These are phyloP conservation scores for Heteropelma amictum DNA, from an alignment of 2,888 invertebrate species.

Conservation along the genomic window DNA sequence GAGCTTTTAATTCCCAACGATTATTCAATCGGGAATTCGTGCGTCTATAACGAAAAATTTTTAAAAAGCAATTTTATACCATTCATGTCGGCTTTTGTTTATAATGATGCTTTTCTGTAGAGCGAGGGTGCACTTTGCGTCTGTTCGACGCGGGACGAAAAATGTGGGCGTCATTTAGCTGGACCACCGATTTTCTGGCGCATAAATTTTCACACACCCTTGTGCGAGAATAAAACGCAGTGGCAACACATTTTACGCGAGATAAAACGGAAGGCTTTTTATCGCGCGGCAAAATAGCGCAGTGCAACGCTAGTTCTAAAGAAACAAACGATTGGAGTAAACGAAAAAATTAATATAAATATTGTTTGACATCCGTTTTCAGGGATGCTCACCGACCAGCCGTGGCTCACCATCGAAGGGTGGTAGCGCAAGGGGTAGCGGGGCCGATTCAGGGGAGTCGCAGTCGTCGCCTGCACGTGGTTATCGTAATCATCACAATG, in stretches of 20 bases:
- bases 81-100: neutral
- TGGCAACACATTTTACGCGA: too few species aligned
- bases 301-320: too few species aligned
- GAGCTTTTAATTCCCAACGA: conserved; percentile 15
- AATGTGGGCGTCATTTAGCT: too few species aligned
- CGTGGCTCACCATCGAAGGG: conserved; percentile 70
- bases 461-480: conserved; percentile 72
- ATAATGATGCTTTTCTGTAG: neutral
- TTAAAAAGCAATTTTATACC: neutral
- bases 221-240: too few species aligned
- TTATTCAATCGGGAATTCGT: conserved; percentile 13
- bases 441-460: conserved; percentile 71
- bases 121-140: neutral
- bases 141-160: too few species aligned
- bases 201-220: too few species aligned
- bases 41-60: too few species aligned
- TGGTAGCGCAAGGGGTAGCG: conserved; percentile 66
- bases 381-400: conserved; percentile 72
- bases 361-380: neutral
- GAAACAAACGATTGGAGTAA: too few species aligned
- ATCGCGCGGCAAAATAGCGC: too few species aligned
- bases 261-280: too few species aligned
- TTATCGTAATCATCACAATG: conserved; percentile 50
- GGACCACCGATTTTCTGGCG: too few species aligned
- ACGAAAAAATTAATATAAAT: neutral